These are phyloP conservation scores for Hyphantria cunea DNA, from an alignment of 1,140 invertebrate genomes.

Conservation along the genomic window DNA sequence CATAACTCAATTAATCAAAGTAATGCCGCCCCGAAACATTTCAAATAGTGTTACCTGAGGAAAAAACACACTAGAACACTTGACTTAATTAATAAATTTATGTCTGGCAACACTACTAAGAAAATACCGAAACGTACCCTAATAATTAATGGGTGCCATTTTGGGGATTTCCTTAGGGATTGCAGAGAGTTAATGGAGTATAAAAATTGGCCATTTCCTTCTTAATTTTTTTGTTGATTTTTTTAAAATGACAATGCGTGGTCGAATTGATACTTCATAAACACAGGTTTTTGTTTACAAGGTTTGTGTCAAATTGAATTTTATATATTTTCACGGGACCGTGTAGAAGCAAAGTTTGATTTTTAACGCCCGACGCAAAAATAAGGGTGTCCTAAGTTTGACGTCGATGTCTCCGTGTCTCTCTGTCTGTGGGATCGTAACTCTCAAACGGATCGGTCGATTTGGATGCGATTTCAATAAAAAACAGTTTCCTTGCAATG, in stretches of 20 bases:
- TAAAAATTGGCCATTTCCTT: constrained; percentile 30
- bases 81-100: constrained; percentile 30
- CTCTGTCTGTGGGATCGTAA: no score
- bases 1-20: background rate
- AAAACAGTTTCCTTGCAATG: no score
- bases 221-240: constrained; percentile 27
- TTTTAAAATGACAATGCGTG: constrained; percentile 5
- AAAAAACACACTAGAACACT: constrained; percentile 21
- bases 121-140: constrained; percentile 18
- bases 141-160: constrained; percentile 37
- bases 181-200: constrained; percentile 17
- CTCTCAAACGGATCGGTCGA: no score
- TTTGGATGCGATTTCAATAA: no score
- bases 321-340: no score
- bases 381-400: no score
- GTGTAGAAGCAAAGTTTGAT: no score
- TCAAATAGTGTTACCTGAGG: constrained; percentile 18
- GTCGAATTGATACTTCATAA: background rate
- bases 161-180: constrained; percentile 25
- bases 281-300: no score
- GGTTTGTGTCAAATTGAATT: no score
- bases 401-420: no score
- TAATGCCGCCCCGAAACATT: constrained; percentile 14
- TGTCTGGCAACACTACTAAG: constrained; percentile 19
- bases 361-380: no score